A percentile compares a stretch with the other conserved stretches of the same genome.
Evolutionary conservation across 2,113 vertebrate genomes (phyloP).

Genomic region (Corvus moneduloides): DNA sequence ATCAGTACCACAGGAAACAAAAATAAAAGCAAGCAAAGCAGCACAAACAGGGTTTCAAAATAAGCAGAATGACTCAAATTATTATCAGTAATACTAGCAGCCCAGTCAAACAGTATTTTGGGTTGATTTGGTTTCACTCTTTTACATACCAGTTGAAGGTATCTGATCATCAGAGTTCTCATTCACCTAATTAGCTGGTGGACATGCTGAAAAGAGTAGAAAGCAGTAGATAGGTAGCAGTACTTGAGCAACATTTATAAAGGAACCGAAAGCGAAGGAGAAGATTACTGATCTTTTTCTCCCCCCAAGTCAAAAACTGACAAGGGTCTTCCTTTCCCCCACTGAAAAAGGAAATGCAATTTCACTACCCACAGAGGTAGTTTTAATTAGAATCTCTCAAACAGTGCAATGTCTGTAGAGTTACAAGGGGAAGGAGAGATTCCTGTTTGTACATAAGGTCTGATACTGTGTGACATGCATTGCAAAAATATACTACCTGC

Average conservation of each 20-base stretch:
- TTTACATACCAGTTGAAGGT: constrained; percentile 81
- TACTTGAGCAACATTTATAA: constrained; percentile 70
- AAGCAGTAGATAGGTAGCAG: constrained; percentile 79
- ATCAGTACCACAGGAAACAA: background rate
- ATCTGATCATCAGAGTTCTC: constrained; percentile 75
- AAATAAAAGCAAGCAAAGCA: constrained; percentile 47
- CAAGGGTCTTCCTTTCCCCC: constrained; percentile 1
- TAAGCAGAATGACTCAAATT: background rate
- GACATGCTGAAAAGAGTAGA: constrained; percentile 81
- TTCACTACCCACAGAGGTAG: background rate
- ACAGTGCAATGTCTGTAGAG: background rate
- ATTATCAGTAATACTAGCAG: constrained; percentile 10
- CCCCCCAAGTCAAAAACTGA: background rate
- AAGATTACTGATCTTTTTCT: background rate
- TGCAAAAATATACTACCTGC: constrained; percentile 20
- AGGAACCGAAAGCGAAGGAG: constrained; percentile 64
- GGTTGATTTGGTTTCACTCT: constrained; percentile 59
- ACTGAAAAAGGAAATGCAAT: background rate
- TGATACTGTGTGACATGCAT: constrained; percentile 19
- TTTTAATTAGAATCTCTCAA: constrained; percentile 3
- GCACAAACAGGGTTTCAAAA: constrained; percentile 19
- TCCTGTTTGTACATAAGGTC: background rate
- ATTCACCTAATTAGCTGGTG: constrained; percentile 78
- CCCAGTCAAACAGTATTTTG: constrained; percentile 48
- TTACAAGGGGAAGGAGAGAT: background rate